phyloP scores from a whole-genome alignment of 2,888 invertebrate genomes.

The Byasa hedistus region DNA sequence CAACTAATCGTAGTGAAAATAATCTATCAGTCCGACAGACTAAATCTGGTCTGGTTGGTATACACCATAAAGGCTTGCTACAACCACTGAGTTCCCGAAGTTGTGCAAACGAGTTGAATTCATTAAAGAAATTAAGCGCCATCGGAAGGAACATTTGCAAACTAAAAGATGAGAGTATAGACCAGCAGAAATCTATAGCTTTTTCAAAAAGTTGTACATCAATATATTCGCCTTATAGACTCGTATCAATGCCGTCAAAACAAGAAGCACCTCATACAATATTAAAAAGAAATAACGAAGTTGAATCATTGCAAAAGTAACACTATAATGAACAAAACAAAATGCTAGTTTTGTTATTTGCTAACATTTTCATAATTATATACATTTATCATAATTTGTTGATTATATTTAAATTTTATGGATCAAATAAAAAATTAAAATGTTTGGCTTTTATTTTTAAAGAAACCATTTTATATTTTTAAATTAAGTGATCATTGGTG shows the following conservation, averaged over 20 bases:
- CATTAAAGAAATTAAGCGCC: slow-evolving; percentile 69
- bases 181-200: slow-evolving; percentile 58
- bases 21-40: slow-evolving; percentile 52
- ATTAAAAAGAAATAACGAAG: not conserved
- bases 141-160: slow-evolving; percentile 70
- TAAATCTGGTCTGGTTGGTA: slow-evolving; percentile 56
- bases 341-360: not conserved
- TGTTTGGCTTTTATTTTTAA: not conserved
- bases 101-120: slow-evolving; percentile 52
- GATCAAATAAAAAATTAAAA: not conserved
- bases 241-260: slow-evolving; percentile 61
- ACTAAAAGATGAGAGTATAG: slow-evolving; percentile 57
- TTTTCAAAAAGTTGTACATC: slow-evolving; percentile 70
- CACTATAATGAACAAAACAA: not conserved
- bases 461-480: not conserved
- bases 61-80: slow-evolving; percentile 46
- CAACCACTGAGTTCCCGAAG: slow-evolving; percentile 53
- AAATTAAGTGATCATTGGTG: not conserved
- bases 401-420: not conserved
- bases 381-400: not conserved
- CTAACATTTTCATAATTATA: not conserved
- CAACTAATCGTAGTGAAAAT: slow-evolving; percentile 50
- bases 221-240: slow-evolving; percentile 65
- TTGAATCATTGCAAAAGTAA: not conserved
- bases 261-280: slow-evolving; percentile 45